Base-by-base conservation (phyloP, 2,888 invertebrate genomes). In the Rhagium mordax region DNA sequence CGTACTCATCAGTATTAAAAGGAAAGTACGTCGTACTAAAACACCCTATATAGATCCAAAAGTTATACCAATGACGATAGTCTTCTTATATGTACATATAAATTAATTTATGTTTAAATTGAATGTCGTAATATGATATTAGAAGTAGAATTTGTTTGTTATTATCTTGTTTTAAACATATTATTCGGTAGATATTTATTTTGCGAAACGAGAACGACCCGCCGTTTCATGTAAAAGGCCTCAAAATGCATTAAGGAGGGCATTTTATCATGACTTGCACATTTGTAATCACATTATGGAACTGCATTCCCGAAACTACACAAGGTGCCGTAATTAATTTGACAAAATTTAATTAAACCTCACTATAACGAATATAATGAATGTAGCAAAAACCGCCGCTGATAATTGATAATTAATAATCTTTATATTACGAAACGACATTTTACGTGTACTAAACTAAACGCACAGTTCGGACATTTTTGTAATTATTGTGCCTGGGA, bases 231-330 rank as follows among this genome's bases (percentile, higher is more conserved):
- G 13, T 15, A 33, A 33, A 29, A 53, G 53, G 53, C n/a, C 33
- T 18, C 27, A 49, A 67, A 70, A 48, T 70, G 57, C 67, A 74
- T 74, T 71, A 74, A 71, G 47, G 48, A 59, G 48, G 41, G 53
- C 70, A 57, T 62, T 48, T 74, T 62, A 57, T 70, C 70, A 71
- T 74, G 74, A 74, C 74, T 74, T 68, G 74, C 71, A 64, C 53
- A 69, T 73, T 70, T 65, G 65, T 73, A 73, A 70, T 70, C 62
- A 66, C 29, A 64, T 73, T 65, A 73, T 68, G 69, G 55, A 73
- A 29, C 70, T 21, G 61, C 73, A 73, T 70, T 66, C 73, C 55
- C 47, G 53, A 72, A 72, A 70, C 53, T 29, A 61, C 70, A 55
- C 64, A 62, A 55, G 53, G 72, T 64, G 61, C 66, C 48, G 66